Evolutionary conservation across 64 coral and sea anemone species (phyloP), one percentile per base, ranked within the genome.

Genomic region (Hydrozoanthus tunicans): DNA sequence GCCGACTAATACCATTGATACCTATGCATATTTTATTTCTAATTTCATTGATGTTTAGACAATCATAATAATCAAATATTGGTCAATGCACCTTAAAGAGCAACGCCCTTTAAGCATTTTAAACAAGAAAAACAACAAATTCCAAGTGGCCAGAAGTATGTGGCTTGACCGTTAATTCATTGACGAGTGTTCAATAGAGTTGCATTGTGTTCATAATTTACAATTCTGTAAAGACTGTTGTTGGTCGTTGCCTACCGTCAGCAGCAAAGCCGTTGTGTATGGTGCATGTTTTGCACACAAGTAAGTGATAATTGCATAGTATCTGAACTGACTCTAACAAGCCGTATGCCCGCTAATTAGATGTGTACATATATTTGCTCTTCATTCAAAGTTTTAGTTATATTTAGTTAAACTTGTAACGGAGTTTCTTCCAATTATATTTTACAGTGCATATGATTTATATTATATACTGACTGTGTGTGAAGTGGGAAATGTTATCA

Each of bases 21-120:
- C 2, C 32, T 43, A 43, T 43, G 32, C 0, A 43, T 43, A 2
- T 1, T 43, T 43, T 43, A 43, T 43, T 43, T 43, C 0, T 43
- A 43, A 43, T 43, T 43, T 43, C 32, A 43, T 43, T 43, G 32
- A 2, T 43, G 32, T 43, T 43, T 43, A 43, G 32, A 43, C 32
- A 43, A 79, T 2, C 56, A 80, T 60, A 61, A 61, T 25, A 24
- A 14, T 59, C 20, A 60, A 12, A 10, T 9, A 62, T 61, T n/a
- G 17, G 17, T 20, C 2, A 80, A 56, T 59, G 14, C 77, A 56
- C 77, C 32, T 0, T 2, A 43, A 43, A 88, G 69, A 88, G 73
- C 84, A 60, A 73, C 69, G 24, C 84, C 68, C 68, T 60, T 74
- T 88, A 69, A 74, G 53, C 84, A 88, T 88, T 73, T 88, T 88